Evolutionary conservation across 2,888 invertebrate genomes (phyloP).

Genomic region (Andrena haemorrhoa): DNA sequence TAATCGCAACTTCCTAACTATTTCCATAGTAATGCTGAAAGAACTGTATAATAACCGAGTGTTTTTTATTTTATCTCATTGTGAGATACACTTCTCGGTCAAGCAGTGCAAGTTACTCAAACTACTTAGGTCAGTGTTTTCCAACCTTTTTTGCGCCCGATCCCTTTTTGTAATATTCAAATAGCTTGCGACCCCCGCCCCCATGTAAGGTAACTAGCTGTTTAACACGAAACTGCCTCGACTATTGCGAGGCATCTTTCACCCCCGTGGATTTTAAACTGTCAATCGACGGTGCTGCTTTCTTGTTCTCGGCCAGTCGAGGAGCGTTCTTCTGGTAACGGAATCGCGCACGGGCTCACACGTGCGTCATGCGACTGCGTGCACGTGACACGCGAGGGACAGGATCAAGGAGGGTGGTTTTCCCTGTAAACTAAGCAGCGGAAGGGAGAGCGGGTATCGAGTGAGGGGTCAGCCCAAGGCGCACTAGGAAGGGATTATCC

Average conservation of each 20-base stretch:
- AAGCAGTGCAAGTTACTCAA: not conserved
- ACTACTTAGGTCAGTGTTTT: not conserved
- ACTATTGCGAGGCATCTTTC: not conserved
- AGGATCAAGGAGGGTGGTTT: slow-evolving; percentile 68
- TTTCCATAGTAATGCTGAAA: not conserved
- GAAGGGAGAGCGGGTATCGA: slow-evolving; percentile 54
- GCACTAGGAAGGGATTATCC: slow-evolving; percentile 78
- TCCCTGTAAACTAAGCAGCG: slow-evolving; percentile 76
- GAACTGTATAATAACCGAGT: not conserved
- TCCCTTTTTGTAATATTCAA: not conserved
- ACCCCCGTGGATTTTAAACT: not conserved
- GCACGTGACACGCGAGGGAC: slow-evolving; percentile 79
- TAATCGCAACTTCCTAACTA: not conserved
- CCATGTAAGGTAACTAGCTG: not conserved
- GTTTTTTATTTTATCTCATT: not conserved
- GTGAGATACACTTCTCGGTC: not conserved
- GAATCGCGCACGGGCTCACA: slow-evolving; percentile 69
- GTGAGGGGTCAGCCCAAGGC: slow-evolving; percentile 73
- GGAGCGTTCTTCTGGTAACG: slow-evolving; percentile 50
- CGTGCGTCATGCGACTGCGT: slow-evolving; percentile 75
- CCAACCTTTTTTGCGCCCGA: not conserved
- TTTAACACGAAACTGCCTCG: not conserved
- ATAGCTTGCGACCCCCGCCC: no score
- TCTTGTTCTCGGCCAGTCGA: slow-evolving; percentile 6
- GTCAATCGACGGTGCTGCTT: slow-evolving; percentile 34